Evolutionary conservation across 2,888 invertebrate species (phyloP), one percentile per base, ranked within the genome.

Genomic region (Idaea biselata): DNA sequence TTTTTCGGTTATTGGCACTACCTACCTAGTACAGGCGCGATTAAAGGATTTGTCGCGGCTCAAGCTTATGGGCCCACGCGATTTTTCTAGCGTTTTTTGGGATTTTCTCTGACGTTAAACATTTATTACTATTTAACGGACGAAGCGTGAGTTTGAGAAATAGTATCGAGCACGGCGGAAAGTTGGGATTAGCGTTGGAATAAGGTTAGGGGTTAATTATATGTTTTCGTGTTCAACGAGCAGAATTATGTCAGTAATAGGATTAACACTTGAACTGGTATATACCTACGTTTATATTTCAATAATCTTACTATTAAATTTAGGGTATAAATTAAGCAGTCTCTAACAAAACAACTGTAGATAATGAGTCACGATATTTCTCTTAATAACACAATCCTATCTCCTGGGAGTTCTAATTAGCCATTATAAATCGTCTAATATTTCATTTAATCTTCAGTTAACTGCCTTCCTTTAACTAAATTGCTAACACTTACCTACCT

Each of bases 1-100:
- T 90, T 91, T 89, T 91, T 89, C 83, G 83, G 83, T 81, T 86
- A 86, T 88, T 86, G 85, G 80, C 79, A 81, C 77, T 81, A 82
- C 81, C 77, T 81, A 82, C 81, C 78, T 81, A 86, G 88, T 87
- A 88, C 86, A 82, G 84, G 83, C 83, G 83, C 83, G 90, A 91
- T 91, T 91, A 88, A 81, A 76, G 88, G 88, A 87, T 89, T 83
- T 80, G 73, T 72, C 69, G 67, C 68, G 71, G 76, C 74, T 78
- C 66, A 69, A 73, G 73, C 72, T 70, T 62, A 63, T 56, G 66
- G 44, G 58, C 8, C 60, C 59, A 54, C 59, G 55, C 59, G 62
- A 61, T 59, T 64, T 59, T 63, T 60, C 62, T 59, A 18, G 59
- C 18, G n/a, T 56, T 56, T 18, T 18, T 56, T 56, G 14, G 56